Percentiles rank a stretch among this genome's conserved stretches.
phyloP scores from a whole-genome alignment of 2,888 invertebrate genomes.

The Salticus scenicus region DNA sequence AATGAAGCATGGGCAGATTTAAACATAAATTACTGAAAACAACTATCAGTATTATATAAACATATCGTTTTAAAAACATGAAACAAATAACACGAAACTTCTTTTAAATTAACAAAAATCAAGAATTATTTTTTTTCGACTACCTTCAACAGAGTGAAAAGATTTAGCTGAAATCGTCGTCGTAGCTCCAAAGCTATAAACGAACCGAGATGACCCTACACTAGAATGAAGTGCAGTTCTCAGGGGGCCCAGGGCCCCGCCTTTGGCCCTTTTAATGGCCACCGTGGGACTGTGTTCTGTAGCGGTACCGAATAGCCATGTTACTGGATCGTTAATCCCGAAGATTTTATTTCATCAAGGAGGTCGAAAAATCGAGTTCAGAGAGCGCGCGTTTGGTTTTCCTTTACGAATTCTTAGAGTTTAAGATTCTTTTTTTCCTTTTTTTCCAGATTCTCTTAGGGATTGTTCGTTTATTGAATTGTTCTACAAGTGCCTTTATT shows the following conservation, averaged over 20 bases:
- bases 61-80: too few species aligned
- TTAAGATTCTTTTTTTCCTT: neutral
- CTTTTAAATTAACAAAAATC: neutral
- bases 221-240: conserved; percentile 46
- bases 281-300: conserved; percentile 42
- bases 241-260: conserved; percentile 17
- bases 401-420: conserved; percentile 2
- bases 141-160: too few species aligned
- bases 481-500: conserved; percentile 7
- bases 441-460: neutral
- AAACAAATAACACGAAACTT: too few species aligned
- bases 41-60: too few species aligned
- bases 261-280: conserved; percentile 54
- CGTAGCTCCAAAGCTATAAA: conserved; percentile 46
- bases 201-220: conserved; percentile 48
- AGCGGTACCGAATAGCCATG: conserved; percentile 65
- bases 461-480: conserved; percentile 1
- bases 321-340: conserved; percentile 67
- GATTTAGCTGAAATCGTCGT: conserved; percentile 24
- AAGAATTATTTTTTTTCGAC: too few species aligned
- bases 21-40: too few species aligned
- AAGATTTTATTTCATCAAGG: conserved; percentile 67
- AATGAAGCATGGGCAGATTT: too few species aligned
- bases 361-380: conserved; percentile 55
- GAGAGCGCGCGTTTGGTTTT: conserved; percentile 25